phyloP scores from a whole-genome alignment of 2,888 invertebrate genomes.

The Ophraella communa region DNA sequence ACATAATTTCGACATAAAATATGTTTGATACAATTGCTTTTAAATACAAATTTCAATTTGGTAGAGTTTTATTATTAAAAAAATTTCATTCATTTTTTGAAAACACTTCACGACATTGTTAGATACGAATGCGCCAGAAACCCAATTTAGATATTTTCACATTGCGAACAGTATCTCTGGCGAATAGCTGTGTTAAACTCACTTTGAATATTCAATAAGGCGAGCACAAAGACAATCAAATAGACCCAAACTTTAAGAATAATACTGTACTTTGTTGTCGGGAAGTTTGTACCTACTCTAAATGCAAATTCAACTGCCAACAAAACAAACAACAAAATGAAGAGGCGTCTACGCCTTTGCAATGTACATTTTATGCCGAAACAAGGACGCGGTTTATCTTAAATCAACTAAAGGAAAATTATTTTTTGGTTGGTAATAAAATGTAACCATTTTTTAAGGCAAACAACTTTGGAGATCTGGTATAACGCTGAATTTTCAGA shows the following conservation, averaged over 20 bases:
- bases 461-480: neutral
- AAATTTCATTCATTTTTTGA: neutral
- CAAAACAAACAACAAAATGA: slow-evolving; percentile 52
- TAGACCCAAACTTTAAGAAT: slow-evolving; percentile 46
- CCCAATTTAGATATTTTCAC: slow-evolving; percentile 1
- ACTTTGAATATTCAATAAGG: slow-evolving; percentile 34
- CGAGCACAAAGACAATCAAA: slow-evolving; percentile 39
- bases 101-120: neutral
- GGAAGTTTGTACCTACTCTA: slow-evolving; percentile 58
- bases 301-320: slow-evolving; percentile 56
- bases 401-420: neutral
- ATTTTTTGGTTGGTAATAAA: neutral
- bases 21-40: too few relatives aligned
- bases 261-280: slow-evolving; percentile 50
- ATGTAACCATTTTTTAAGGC: neutral
- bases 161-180: neutral
- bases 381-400: neutral
- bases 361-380: slow-evolving; percentile 6
- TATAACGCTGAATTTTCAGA: neutral
- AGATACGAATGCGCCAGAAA: neutral
- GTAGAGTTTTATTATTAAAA: too few relatives aligned
- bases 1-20: too few relatives aligned
- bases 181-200: slow-evolving; percentile 14
- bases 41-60: too few relatives aligned
- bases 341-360: slow-evolving; percentile 33